Evolutionary conservation across 2,797 vertebrate genomes (phyloP).

Genomic region (Coranthus polyacanthus): DNA sequence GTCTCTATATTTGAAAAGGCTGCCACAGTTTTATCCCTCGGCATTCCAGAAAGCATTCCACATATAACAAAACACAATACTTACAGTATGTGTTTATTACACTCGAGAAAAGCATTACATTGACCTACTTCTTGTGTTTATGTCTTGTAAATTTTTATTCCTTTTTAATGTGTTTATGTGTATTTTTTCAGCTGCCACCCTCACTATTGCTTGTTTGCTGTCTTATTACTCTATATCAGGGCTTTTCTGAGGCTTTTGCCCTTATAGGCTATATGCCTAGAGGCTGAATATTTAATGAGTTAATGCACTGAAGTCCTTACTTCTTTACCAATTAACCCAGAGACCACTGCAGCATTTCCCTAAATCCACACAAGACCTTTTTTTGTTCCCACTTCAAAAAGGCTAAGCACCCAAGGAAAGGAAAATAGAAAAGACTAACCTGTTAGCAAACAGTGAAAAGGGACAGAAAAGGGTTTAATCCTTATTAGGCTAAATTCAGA

Average conservation of each 20-base stretch:
- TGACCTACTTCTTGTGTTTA: no score
- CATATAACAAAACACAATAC: constrained; percentile 53
- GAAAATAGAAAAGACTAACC: constrained; percentile 97
- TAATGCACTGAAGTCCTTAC: constrained; percentile 91
- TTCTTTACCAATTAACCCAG: constrained; percentile 97
- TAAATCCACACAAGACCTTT: constrained; percentile 93
- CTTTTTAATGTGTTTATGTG: constrained; percentile 17
- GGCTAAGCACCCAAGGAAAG: constrained; percentile 92
- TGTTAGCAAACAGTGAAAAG: constrained; percentile 93
- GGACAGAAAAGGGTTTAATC: constrained; percentile 93
- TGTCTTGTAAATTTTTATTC: neutral
- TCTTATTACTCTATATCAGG: constrained; percentile 77
- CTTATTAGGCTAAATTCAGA: constrained; percentile 97
- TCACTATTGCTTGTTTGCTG: constrained; percentile 78
- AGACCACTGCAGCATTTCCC: constrained; percentile 93
- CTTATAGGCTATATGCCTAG: constrained; percentile 77
- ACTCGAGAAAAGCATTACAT: no score
- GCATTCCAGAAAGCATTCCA: constrained; percentile 27
- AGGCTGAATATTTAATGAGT: constrained; percentile 96
- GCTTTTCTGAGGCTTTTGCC: constrained; percentile 80
- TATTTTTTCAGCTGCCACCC: constrained; percentile 31
- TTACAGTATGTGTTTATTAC: constrained; percentile 27
- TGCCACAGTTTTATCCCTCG: constrained; percentile 19
- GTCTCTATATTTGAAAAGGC: constrained; percentile 28
- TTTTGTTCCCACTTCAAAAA: constrained; percentile 90